A percentile compares a stretch with the other conserved stretches of the same genome.
Conservation (phyloP, 2,797 vertebrate species). For the Trachurus trachurus region DNA sequence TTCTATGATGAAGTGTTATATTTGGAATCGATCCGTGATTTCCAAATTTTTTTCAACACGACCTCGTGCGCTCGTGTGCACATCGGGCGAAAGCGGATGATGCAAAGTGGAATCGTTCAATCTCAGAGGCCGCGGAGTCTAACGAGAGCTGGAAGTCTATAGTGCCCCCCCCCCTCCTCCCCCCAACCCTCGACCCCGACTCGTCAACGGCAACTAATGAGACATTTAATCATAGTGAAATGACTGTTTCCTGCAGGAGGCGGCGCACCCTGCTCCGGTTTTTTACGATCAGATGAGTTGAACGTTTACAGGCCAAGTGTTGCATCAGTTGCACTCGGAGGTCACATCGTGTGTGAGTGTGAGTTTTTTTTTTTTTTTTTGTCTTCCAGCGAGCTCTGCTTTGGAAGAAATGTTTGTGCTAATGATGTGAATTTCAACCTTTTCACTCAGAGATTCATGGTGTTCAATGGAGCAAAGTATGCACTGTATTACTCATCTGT, state of each 20-base stretch:
- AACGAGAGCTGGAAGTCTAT: slow-evolving; percentile 67
- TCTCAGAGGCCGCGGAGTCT: slow-evolving; percentile 50
- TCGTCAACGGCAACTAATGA: slow-evolving; percentile 77
- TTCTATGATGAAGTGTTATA: slow-evolving; percentile 71
- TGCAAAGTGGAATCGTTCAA: slow-evolving; percentile 69
- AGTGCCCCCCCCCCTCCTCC: slow-evolving; percentile 22
- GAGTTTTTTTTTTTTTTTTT: background rate
- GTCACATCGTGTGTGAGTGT: slow-evolving; percentile 17
- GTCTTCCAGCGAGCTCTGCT: slow-evolving; percentile 15
- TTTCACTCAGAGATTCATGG: slow-evolving; percentile 35
- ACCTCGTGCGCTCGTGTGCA: slow-evolving; percentile 3
- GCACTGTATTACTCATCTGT: slow-evolving; percentile 72
- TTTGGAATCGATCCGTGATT: slow-evolving; percentile 55
- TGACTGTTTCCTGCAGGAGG: slow-evolving; percentile 69
- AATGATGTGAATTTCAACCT: slow-evolving; percentile 62
- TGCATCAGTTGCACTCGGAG: slow-evolving; percentile 67
- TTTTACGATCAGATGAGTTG: slow-evolving; percentile 74
- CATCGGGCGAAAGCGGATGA: slow-evolving; percentile 54
- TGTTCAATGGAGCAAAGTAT: slow-evolving; percentile 44
- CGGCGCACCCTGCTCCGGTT: slow-evolving; percentile 56
- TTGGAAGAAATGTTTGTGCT: slow-evolving; percentile 42
- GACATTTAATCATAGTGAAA: slow-evolving; percentile 74
- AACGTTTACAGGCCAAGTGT: slow-evolving; percentile 66
- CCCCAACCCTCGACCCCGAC: slow-evolving; percentile 61
- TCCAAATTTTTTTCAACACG: slow-evolving; percentile 52